A percentile compares a stretch with the other conserved stretches of the same genome.
Conservation (phyloP, 1,140 invertebrate genomes). For the Drosophila cardini region DNA sequence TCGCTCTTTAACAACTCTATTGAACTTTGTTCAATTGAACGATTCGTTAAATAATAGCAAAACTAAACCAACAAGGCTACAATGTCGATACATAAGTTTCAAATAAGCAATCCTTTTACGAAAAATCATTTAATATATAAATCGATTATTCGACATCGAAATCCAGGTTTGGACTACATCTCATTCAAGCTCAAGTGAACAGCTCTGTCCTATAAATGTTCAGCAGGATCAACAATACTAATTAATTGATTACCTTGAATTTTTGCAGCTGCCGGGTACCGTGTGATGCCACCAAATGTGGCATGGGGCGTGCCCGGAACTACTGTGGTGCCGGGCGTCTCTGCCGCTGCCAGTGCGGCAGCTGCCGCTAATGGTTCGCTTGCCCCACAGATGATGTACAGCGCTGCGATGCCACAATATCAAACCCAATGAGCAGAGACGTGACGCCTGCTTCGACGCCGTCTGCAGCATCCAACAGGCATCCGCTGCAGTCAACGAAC, state of each 20-base stretch:
- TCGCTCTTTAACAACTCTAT: too few species aligned
- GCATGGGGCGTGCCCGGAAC: constrained; percentile 87
- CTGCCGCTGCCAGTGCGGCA: constrained; percentile 85
- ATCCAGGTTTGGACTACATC: too few species aligned
- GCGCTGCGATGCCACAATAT: constrained; percentile 91
- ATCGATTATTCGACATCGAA: too few species aligned
- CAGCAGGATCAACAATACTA: too few species aligned
- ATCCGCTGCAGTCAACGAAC: constrained; percentile 54
- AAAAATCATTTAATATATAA: too few species aligned
- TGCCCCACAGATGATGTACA: constrained; percentile 89
- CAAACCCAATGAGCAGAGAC: constrained; percentile 88
- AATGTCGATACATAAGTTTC: too few species aligned
- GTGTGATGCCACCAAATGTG: constrained; percentile 85
- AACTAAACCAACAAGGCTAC: too few species aligned
- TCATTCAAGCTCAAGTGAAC: too few species aligned
- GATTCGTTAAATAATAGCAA: too few species aligned
- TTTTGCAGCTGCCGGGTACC: constrained; percentile 81
- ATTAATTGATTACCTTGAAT: not conserved
- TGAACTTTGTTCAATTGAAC: too few species aligned
- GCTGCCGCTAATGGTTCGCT: constrained; percentile 85
- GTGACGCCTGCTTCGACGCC: constrained; percentile 81
- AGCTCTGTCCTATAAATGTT: too few species aligned
- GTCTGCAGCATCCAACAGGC: constrained; percentile 67
- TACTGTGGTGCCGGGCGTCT: constrained; percentile 85
- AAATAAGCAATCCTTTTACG: too few species aligned